Conservation (phyloP, 2,113 vertebrate species). For the Kryptolebias marmoratus region DNA sequence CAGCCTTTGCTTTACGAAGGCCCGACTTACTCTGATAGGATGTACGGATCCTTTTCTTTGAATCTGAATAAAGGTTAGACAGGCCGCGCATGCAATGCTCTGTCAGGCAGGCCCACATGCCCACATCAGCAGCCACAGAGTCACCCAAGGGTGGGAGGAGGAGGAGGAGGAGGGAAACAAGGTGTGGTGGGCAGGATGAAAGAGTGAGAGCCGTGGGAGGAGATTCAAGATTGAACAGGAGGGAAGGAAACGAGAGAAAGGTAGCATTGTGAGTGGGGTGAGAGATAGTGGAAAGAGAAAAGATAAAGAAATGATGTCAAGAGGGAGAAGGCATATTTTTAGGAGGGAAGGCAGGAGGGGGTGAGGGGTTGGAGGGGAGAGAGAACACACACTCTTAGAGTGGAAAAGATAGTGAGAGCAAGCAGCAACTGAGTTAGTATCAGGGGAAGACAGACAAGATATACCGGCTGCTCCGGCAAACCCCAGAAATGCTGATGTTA, state of each 20-base stretch:
- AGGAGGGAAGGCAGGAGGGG: not conserved
- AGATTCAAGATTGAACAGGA: constrained; percentile 10
- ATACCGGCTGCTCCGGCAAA: constrained; percentile 44
- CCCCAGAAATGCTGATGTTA: constrained; percentile 31
- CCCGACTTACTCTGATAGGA: constrained; percentile 98
- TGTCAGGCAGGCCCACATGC: constrained; percentile 96
- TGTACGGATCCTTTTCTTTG: constrained; percentile 99
- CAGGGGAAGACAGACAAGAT: constrained; percentile 51
- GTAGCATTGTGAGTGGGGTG: not conserved
- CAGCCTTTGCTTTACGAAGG: constrained; percentile 52
- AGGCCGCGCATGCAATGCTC: constrained; percentile 99
- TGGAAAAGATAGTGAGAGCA: constrained; percentile 68
- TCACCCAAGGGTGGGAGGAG: constrained; percentile 81
- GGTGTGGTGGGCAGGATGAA: constrained; percentile 1
- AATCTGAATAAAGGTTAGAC: constrained; percentile 99
- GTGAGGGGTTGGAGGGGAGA: constrained; percentile 38
- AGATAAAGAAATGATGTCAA: not conserved
- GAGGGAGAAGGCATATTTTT: not conserved
- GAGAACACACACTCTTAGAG: constrained; percentile 75
- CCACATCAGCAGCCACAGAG: constrained; percentile 91
- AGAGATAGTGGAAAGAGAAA: constrained; percentile 2
- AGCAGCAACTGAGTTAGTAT: constrained; percentile 71
- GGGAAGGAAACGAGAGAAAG: not conserved
- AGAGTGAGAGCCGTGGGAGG: constrained; percentile 13
- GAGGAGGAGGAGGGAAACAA: constrained; percentile 14